Evolutionary conservation across 2,888 invertebrate genomes (phyloP).

Genomic region (Sinopyrophorus schimmeli): DNA sequence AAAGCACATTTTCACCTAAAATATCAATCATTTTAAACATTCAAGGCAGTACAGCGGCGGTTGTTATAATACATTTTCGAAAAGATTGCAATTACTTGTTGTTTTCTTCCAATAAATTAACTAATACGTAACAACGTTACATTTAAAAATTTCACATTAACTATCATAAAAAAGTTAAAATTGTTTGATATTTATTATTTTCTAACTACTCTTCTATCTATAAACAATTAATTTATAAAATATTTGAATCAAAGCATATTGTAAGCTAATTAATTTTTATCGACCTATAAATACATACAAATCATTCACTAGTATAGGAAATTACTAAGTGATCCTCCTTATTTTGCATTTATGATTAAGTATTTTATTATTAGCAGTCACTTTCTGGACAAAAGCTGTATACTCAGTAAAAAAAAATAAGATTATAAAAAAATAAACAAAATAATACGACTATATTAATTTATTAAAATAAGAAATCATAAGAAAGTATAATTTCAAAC

Average conservation of each 20-base stretch:
- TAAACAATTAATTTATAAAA: conserved; percentile 25
- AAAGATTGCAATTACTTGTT: conserved; percentile 19
- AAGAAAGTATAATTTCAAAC: conserved; percentile 4
- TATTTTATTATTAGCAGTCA: too few relatives aligned
- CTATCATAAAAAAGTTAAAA: too few relatives aligned
- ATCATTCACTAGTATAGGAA: too few relatives aligned
- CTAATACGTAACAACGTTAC: too few relatives aligned
- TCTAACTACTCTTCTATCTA: conserved; percentile 18
- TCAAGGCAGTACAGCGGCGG: conserved; percentile 46
- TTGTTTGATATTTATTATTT: conserved; percentile 9
- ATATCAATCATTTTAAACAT: conserved; percentile 39
- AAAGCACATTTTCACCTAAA: conserved; percentile 44
- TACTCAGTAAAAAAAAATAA: conserved; percentile 3
- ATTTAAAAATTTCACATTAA: too few relatives aligned
- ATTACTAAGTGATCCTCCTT: too few relatives aligned
- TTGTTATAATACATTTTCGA: conserved; percentile 32
- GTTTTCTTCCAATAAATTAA: too few relatives aligned
- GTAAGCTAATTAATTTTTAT: too few relatives aligned
- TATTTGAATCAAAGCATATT: conserved; percentile 23
- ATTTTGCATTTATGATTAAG: too few relatives aligned
- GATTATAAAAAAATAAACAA: neutral
- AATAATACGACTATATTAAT: conserved; percentile 6
- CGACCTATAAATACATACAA: too few relatives aligned
- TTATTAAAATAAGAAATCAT: conserved; percentile 7
- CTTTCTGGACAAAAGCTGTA: conserved; percentile 11